Evolutionary conservation across 2,113 vertebrate genomes (phyloP).

Genomic region (Syngnathus floridae): DNA sequence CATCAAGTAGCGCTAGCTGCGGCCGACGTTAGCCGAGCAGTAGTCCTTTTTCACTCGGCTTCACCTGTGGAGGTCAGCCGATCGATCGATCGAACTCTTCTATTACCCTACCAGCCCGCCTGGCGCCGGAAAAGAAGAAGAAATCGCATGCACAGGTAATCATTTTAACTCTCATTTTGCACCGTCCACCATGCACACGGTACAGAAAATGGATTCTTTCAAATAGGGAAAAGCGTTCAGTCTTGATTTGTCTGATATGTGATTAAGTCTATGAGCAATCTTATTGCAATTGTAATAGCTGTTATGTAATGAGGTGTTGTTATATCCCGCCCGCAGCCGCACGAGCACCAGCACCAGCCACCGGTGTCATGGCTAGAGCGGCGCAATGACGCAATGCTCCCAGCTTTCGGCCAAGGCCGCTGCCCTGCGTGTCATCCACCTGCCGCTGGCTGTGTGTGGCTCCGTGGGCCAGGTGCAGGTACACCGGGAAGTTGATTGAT

Average conservation of each 20-base stretch:
- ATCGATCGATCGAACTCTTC: neutral
- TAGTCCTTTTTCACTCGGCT: constrained; percentile 41
- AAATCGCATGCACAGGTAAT: constrained; percentile 5
- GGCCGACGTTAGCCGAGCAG: neutral
- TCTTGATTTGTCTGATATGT: neutral
- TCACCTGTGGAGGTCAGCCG: constrained; percentile 36
- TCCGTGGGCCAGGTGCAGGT: constrained; percentile 79
- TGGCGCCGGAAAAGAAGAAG: neutral
- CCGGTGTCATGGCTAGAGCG: constrained; percentile 67
- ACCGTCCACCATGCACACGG: neutral
- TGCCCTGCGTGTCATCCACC: constrained; percentile 74
- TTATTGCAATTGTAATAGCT: neutral
- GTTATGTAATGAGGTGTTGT: constrained; percentile 1
- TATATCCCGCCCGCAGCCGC: neutral
- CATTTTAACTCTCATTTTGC: neutral
- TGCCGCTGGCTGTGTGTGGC: constrained; percentile 80
- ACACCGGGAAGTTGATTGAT: neutral
- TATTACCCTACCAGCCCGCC: neutral
- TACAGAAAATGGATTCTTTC: neutral
- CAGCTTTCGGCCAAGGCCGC: constrained; percentile 74
- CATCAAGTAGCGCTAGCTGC: neutral
- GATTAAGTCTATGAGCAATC: neutral
- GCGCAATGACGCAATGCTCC: constrained; percentile 79
- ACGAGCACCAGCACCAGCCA: constrained; percentile 11
- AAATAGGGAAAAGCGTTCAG: neutral